Conservation (phyloP, 2,888 invertebrate genomes). For the Galerucella calmariensis region DNA sequence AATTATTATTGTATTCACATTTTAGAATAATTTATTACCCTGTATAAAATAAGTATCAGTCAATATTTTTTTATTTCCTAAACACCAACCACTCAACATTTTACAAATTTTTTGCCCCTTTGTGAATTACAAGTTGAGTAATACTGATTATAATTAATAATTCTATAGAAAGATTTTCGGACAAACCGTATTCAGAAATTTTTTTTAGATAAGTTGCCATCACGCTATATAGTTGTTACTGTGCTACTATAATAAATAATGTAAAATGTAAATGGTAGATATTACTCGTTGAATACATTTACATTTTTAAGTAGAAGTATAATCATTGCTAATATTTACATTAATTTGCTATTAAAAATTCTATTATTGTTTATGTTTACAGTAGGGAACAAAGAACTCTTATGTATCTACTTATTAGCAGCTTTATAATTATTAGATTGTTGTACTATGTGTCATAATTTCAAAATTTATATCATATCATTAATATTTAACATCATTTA, state of each 20-base stretch:
- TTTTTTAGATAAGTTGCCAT: background rate
- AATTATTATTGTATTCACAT: no score
- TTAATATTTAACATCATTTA: background rate
- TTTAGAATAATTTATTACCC: no score
- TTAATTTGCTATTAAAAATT: conserved; percentile 32
- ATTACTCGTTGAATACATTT: conserved; percentile 21
- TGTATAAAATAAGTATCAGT: no score
- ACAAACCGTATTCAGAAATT: no score
- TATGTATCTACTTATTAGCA: background rate
- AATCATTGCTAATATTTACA: conserved; percentile 32
- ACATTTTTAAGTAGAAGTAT: conserved; percentile 21
- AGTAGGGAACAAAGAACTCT: conserved; percentile 38
- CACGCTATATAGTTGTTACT: background rate
- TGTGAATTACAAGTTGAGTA: no score
- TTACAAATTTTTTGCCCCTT: no score
- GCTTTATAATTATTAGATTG: background rate
- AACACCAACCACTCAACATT: no score
- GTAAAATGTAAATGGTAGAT: conserved; percentile 12
- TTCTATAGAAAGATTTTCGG: no score
- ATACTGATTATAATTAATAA: no score
- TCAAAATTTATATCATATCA: background rate
- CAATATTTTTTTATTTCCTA: no score
- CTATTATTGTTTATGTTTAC: conserved; percentile 37
- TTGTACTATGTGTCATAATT: background rate
- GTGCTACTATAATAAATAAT: background rate